phyloP scores from a whole-genome alignment of 2,797 vertebrate genomes.

The Crax fasciolata region DNA sequence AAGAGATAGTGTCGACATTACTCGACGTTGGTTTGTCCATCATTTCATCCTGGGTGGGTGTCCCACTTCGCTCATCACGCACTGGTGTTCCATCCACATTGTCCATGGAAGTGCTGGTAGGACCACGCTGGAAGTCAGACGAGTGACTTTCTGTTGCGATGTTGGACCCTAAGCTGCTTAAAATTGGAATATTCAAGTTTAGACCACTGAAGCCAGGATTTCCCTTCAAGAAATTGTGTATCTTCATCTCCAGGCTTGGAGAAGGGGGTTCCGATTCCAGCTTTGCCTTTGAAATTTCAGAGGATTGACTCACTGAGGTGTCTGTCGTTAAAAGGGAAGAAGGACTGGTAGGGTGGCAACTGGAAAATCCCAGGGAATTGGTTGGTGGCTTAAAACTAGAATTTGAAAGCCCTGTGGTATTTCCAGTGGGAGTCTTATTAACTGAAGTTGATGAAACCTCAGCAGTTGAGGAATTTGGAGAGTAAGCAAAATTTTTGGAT shows the following conservation, averaged over 20 bases:
- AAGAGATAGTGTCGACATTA: slow-evolving; percentile 84
- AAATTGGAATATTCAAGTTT: slow-evolving; percentile 88
- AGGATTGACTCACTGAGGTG: slow-evolving; percentile 71
- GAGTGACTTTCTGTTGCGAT: slow-evolving; percentile 72
- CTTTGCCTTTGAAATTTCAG: slow-evolving; percentile 80
- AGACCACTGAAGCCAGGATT: slow-evolving; percentile 95
- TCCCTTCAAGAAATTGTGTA: slow-evolving; percentile 97
- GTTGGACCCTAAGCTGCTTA: slow-evolving; percentile 86
- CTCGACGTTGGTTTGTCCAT: slow-evolving; percentile 92
- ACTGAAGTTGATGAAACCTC: slow-evolving; percentile 86
- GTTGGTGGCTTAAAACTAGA: slow-evolving; percentile 80
- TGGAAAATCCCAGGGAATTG: slow-evolving; percentile 77
- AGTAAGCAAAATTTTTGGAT: slow-evolving; percentile 81
- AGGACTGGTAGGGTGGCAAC: slow-evolving; percentile 73
- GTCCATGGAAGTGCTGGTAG: slow-evolving; percentile 86
- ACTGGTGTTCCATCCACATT: slow-evolving; percentile 94
- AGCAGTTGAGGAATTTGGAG: slow-evolving; percentile 83
- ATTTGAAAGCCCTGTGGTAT: slow-evolving; percentile 71
- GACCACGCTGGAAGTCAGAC: slow-evolving; percentile 82
- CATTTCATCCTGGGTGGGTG: slow-evolving; percentile 98
- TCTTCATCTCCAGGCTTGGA: slow-evolving; percentile 96
- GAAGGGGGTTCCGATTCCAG: slow-evolving; percentile 83
- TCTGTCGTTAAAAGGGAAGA: slow-evolving; percentile 79
- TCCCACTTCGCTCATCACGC: slow-evolving; percentile 94
- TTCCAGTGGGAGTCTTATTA: slow-evolving; percentile 74